phyloP scores from a whole-genome alignment of 1,140 invertebrate species.

The Panulirus ornatus region DNA sequence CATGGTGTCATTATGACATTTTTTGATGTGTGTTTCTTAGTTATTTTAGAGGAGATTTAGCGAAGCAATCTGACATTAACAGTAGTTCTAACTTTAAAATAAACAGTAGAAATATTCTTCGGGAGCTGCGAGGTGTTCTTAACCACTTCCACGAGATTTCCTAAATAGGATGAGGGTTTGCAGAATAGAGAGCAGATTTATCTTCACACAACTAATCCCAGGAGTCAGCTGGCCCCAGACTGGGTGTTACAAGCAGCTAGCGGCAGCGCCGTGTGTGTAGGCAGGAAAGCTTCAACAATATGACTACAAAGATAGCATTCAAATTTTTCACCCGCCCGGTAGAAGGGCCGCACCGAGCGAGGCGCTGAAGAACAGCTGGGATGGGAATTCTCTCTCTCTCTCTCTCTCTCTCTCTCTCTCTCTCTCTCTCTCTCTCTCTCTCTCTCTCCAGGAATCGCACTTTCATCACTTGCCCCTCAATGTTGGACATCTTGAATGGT shows the following conservation, averaged over 20 bases:
- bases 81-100: too few species aligned
- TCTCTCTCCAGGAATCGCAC: background rate
- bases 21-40: too few species aligned
- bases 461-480: background rate
- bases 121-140: too few species aligned
- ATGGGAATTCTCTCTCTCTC: background rate
- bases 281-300: conserved; percentile 21
- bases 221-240: too few species aligned
- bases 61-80: too few species aligned
- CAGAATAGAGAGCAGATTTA: too few species aligned
- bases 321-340: conserved; percentile 36
- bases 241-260: background rate
- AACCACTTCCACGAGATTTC: too few species aligned
- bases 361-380: background rate
- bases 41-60: too few species aligned
- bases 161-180: too few species aligned
- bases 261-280: conserved; percentile 11
- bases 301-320: conserved; percentile 58
- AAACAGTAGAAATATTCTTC: too few species aligned
- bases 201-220: too few species aligned
- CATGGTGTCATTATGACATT: too few species aligned
- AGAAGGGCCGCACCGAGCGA: conserved; percentile 27
- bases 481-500: background rate
- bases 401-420: conserved; percentile 1
- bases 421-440: background rate